These are phyloP conservation scores for Eriocheir sinensis DNA, from an alignment of 1,140 invertebrate species.

Conservation along the genomic window DNA sequence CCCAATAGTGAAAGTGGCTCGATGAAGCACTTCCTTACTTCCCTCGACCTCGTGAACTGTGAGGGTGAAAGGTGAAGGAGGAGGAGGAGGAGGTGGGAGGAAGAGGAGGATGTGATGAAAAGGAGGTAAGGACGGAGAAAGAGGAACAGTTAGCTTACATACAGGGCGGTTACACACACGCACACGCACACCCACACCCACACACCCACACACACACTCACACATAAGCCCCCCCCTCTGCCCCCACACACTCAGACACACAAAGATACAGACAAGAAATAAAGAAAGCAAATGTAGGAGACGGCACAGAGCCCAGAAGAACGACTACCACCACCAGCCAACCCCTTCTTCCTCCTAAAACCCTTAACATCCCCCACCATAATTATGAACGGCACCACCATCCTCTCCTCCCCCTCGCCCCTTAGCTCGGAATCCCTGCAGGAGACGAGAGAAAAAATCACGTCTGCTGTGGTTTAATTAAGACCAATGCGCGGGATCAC, in stretches of 20 bases:
- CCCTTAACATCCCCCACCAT: background rate
- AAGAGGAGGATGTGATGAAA: slow-evolving; percentile 1
- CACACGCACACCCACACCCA: slow-evolving; percentile 34
- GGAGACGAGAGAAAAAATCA: background rate
- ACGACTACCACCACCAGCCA: too few relatives aligned
- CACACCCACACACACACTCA: too few relatives aligned
- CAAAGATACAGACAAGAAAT: background rate
- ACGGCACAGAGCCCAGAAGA: too few relatives aligned
- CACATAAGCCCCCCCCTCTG: too few relatives aligned
- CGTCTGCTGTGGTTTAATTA: background rate
- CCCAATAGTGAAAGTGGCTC: background rate
- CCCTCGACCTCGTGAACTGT: background rate
- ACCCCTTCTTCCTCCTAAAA: background rate
- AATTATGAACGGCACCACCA: background rate
- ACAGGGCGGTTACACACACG: too few relatives aligned
- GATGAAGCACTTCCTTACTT: background rate
- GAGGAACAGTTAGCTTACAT: too few relatives aligned
- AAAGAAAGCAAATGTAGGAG: background rate
- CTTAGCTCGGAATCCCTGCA: too few relatives aligned
- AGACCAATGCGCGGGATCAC: slow-evolving; percentile 15
- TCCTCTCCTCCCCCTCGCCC: background rate
- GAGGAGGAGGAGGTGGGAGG: slow-evolving; percentile 18
- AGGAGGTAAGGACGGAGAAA: background rate
- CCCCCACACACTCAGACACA: too few relatives aligned
- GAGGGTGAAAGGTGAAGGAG: background rate